Conservation (phyloP, 2,113 vertebrate species). For the Anser cygnoides region DNA sequence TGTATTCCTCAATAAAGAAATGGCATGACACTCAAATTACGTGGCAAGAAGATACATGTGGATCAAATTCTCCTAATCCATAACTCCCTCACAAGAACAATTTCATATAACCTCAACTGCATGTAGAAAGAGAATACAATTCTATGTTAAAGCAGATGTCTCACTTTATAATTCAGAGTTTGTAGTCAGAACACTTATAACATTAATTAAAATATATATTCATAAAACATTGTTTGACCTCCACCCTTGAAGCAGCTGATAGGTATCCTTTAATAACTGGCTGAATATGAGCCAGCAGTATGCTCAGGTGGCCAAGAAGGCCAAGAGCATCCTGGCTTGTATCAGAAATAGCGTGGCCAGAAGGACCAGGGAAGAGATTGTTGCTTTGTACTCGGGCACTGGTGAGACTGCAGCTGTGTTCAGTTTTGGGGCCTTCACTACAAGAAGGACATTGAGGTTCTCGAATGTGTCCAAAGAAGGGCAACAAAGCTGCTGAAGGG, state of each 20-base stretch:
- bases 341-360: too few relatives aligned
- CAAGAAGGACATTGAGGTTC: too few relatives aligned
- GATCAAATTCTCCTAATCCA: background rate
- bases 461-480: too few relatives aligned
- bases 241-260: background rate
- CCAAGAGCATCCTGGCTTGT: too few relatives aligned
- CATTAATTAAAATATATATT: background rate
- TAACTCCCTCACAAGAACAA: background rate
- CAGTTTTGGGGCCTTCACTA: too few relatives aligned
- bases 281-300: too few relatives aligned
- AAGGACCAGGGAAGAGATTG: too few relatives aligned
- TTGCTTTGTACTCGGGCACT: too few relatives aligned
- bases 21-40: background rate
- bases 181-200: background rate
- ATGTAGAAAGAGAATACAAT: background rate
- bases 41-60: rapidly evolving
- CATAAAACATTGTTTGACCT: background rate
- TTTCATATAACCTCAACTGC: background rate
- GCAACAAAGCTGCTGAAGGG: too few relatives aligned
- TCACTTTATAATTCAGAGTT: background rate
- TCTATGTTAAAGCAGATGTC: background rate
- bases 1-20: background rate
- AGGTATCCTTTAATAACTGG: background rate
- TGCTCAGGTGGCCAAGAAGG: too few relatives aligned
- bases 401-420: too few relatives aligned